Percentiles rank a stretch among this genome's conserved stretches.
These are phyloP conservation scores for Centroberyx gerrardi DNA, from an alignment of 2,797 vertebrate genomes.

Conservation along the genomic window DNA sequence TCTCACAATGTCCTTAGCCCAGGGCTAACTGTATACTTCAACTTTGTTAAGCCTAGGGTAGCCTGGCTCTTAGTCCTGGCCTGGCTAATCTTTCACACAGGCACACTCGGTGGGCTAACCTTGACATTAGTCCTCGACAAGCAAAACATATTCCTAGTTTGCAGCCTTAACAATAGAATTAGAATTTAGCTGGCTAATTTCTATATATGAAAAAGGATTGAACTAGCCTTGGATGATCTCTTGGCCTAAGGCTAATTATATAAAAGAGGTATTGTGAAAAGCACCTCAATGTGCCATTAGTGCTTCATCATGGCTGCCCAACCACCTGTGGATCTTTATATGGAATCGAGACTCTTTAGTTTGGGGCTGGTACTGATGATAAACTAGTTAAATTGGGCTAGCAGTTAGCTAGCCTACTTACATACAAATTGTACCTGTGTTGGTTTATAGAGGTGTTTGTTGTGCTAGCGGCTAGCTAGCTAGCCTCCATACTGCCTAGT, in stretches of 20 bases:
- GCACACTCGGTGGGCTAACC: no score
- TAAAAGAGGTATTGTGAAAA: not conserved
- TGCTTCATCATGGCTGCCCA: not conserved
- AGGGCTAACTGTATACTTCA: not conserved
- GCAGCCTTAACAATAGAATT: not conserved
- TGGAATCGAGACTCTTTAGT: not conserved
- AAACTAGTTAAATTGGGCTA: not conserved
- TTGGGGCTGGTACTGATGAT: not conserved
- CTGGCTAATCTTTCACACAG: no score
- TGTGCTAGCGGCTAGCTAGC: constrained; percentile 28
- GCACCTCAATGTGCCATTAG: not conserved
- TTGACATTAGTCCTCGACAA: no score
- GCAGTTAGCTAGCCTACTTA: not conserved
- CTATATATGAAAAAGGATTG: not conserved
- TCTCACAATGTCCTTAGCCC: not conserved
- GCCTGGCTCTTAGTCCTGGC: not conserved
- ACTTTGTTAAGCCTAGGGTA: not conserved
- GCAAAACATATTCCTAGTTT: no score
- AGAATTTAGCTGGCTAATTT: not conserved
- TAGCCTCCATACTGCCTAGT: constrained; percentile 49
- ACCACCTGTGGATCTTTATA: not conserved
- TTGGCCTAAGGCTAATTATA: not conserved
- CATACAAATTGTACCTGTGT: constrained; percentile 2
- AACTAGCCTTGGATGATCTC: not conserved
- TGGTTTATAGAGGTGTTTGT: constrained; percentile 16